Percentiles rank a stretch among this genome's conserved stretches.
These are phyloP conservation scores for Myrmecophaga tridactyla DNA, from an alignment of 2,113 vertebrate genomes.

Conservation along the genomic window DNA sequence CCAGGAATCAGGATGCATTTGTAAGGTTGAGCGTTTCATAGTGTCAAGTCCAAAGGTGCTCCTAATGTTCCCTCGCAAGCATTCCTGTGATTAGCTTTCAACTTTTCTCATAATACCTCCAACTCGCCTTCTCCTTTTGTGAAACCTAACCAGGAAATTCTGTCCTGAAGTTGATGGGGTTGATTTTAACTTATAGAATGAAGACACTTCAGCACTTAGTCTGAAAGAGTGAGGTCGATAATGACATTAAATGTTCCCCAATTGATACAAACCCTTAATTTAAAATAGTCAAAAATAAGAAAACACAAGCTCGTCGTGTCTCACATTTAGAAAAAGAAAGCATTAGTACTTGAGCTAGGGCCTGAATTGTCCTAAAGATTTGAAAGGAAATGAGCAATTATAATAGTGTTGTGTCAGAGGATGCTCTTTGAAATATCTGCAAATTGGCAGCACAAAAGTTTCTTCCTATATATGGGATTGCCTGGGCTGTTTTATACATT, in stretches of 20 bases:
- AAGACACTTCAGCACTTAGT: slow-evolving; percentile 60
- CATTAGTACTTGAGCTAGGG: slow-evolving; percentile 61
- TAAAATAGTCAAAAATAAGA: slow-evolving; percentile 67
- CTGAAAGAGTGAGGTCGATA: slow-evolving; percentile 66
- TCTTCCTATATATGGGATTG: slow-evolving; percentile 61
- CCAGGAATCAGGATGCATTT: neutral
- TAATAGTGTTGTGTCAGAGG: neutral
- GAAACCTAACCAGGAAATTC: slow-evolving; percentile 25
- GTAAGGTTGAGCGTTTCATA: neutral
- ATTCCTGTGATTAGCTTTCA: neutral
- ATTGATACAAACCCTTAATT: slow-evolving; percentile 41
- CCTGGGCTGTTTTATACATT: slow-evolving; percentile 75
- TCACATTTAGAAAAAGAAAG: slow-evolving; percentile 66
- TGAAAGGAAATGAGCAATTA: slow-evolving; percentile 71
- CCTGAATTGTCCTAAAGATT: slow-evolving; percentile 64
- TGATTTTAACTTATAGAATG: slow-evolving; percentile 73
- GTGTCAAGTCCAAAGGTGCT: neutral
- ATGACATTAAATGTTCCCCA: slow-evolving; percentile 59
- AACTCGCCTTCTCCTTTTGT: neutral
- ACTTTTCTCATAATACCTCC: neutral
- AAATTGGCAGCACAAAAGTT: slow-evolving; percentile 75
- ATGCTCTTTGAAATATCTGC: slow-evolving; percentile 72
- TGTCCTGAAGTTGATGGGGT: slow-evolving; percentile 30
- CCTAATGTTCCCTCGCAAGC: neutral
- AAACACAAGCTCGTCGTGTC: slow-evolving; percentile 62